These are phyloP conservation scores for Planococcus citri DNA, from an alignment of 1,140 invertebrate genomes.

Conservation along the genomic window DNA sequence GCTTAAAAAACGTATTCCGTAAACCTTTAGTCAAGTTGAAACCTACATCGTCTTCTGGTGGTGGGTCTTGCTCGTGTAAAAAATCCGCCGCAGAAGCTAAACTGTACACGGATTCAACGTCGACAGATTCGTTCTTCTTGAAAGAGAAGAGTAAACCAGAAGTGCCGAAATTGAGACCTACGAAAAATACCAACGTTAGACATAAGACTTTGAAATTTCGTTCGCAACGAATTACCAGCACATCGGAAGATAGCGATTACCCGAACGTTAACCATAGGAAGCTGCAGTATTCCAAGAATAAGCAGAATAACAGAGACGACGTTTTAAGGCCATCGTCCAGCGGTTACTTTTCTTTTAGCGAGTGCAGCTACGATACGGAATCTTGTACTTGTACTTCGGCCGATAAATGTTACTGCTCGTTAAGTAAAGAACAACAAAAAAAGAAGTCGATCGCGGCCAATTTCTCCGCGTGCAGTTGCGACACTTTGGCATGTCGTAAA, in stretches of 20 bases:
- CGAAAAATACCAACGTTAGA: conserved; percentile 3
- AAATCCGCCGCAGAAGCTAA: not conserved
- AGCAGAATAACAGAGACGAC: conserved; percentile 4
- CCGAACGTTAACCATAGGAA: conserved; percentile 31
- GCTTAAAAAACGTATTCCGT: conserved; percentile 41
- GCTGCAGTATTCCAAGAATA: conserved; percentile 13
- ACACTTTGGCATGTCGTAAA: conserved; percentile 73
- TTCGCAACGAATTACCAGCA: conserved; percentile 31
- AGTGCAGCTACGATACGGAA: conserved; percentile 69
- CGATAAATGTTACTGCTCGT: conserved; percentile 62
- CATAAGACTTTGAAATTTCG: not conserved
- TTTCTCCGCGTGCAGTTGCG: conserved; percentile 47
- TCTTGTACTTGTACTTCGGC: conserved; percentile 58
- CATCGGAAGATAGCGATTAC: conserved; percentile 54
- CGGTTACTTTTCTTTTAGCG: conserved; percentile 68
- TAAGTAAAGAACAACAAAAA: conserved; percentile 30
- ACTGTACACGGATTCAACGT: not conserved
- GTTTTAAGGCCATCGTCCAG: conserved; percentile 32
- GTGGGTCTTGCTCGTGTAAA: not conserved
- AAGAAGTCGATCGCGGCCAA: not conserved
- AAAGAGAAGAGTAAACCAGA: not conserved
- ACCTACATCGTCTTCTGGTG: not conserved
- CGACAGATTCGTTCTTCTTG: conserved; percentile 9
- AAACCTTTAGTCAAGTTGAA: conserved; percentile 37
- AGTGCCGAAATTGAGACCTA: conserved; percentile 3